A percentile compares a stretch with the other conserved stretches of the same genome.
These are phyloP conservation scores for Pungitius pungitius DNA, from an alignment of 2,113 vertebrate species.

Conservation along the genomic window DNA sequence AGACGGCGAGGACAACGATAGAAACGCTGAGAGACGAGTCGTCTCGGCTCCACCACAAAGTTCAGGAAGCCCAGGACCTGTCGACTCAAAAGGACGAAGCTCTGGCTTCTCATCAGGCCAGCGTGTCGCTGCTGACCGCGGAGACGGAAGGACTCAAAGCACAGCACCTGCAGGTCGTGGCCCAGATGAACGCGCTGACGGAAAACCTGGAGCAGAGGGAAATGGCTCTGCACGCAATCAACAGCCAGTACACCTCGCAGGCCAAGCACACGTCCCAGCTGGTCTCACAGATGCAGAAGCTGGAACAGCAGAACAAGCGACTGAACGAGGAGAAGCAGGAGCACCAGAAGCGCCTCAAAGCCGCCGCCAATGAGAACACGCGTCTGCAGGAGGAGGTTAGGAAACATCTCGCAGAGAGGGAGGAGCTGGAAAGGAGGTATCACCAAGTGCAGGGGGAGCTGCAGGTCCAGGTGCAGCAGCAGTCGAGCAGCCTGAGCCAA, in stretches of 20 bases:
- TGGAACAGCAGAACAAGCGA: conserved; percentile 77
- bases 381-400: conserved; percentile 72
- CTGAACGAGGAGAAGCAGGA: conserved; percentile 72
- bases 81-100: conserved; percentile 79
- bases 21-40: conserved; percentile 73
- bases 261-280: conserved; percentile 73
- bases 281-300: conserved; percentile 72
- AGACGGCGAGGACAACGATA: conserved; percentile 53
- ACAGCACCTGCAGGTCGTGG: conserved; percentile 79
- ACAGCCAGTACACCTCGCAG: conserved; percentile 78
- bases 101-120: conserved; percentile 67
- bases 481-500: conserved; percentile 75
- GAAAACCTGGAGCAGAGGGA: conserved; percentile 83
- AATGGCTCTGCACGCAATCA: conserved; percentile 80
- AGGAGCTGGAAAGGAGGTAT: conserved; percentile 63
- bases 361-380: conserved; percentile 72
- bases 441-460: conserved; percentile 72
- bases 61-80: conserved; percentile 64
- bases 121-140: conserved; percentile 68
- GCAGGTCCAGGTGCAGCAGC: conserved; percentile 72
- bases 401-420: conserved; percentile 77
- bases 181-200: conserved; percentile 73
- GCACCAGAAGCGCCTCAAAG: conserved; percentile 65
- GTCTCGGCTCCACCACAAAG: conserved; percentile 58
- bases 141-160: conserved; percentile 80